phyloP scores from a whole-genome alignment of 2,888 invertebrate species.

The Thera obeliscata region DNA sequence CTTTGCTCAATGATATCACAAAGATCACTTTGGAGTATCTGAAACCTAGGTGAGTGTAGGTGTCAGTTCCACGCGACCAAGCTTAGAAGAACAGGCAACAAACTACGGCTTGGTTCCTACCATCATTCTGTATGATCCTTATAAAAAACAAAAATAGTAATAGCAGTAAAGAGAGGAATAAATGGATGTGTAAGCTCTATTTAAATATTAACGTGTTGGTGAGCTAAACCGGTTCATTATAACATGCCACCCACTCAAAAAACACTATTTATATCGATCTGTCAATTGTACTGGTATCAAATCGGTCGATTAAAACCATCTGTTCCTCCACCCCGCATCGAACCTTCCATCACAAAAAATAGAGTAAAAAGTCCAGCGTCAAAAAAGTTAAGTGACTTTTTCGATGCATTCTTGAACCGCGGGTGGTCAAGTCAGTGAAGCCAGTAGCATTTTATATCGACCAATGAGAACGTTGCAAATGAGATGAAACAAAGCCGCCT shows the following conservation, averaged over 20 bases:
- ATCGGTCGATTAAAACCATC: slow-evolving; percentile 63
- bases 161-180: no score
- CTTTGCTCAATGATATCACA: no score
- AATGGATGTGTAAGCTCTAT: no score
- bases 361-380: slow-evolving; percentile 32
- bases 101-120: no score
- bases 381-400: slow-evolving; percentile 45
- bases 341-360: slow-evolving; percentile 35
- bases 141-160: no score
- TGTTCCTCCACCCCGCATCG: slow-evolving; percentile 42
- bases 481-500: slow-evolving; percentile 79
- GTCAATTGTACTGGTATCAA: slow-evolving; percentile 73
- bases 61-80: no score
- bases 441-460: slow-evolving; percentile 45
- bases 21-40: no score
- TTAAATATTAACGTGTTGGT: neutral
- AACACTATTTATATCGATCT: slow-evolving; percentile 48
- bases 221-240: slow-evolving; percentile 12
- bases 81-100: no score
- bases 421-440: slow-evolving; percentile 65
- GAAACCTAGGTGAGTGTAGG: no score
- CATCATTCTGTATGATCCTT: no score
- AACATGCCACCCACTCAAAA: slow-evolving; percentile 25
- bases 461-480: slow-evolving; percentile 62
- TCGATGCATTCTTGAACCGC: slow-evolving; percentile 43